Evolutionary conservation across 35 echinoderm and acorn worm species (phyloP).

Genomic region (Hemicentrotus pulcherrimus): DNA sequence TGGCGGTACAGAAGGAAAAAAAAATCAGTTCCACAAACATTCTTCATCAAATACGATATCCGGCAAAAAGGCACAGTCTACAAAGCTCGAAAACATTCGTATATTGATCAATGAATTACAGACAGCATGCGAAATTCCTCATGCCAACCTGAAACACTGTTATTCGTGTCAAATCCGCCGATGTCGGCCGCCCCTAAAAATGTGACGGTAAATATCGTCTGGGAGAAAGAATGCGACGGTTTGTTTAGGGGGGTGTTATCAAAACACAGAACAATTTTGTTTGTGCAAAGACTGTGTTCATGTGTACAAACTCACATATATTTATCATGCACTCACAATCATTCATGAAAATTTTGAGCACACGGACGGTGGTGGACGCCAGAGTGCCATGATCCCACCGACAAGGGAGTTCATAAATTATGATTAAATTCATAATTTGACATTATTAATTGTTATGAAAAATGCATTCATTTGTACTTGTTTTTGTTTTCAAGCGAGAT

Average conservation of each 20-base stretch:
- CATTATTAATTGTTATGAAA: no score
- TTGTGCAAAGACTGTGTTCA: neutral
- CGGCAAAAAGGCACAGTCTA: neutral
- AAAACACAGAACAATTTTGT: neutral
- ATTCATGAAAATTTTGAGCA: neutral
- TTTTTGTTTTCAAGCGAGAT: no score
- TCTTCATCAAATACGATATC: neutral
- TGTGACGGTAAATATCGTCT: neutral
- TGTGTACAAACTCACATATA: neutral
- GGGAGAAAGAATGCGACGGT: neutral
- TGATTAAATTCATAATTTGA: no score
- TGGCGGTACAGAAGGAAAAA: neutral
- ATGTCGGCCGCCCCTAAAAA: neutral
- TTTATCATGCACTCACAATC: neutral
- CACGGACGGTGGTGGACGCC: neutral
- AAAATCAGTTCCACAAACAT: neutral
- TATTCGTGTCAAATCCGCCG: neutral
- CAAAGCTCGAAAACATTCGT: neutral
- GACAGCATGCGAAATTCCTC: neutral
- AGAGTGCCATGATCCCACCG: neutral
- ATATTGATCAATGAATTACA: neutral
- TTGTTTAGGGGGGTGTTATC: neutral
- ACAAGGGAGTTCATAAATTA: neutral
- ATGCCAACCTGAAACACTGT: neutral
- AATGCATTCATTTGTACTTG: no score